phyloP scores from a whole-genome alignment of 2,113 vertebrate species.

The Semnopithecus entellus region DNA sequence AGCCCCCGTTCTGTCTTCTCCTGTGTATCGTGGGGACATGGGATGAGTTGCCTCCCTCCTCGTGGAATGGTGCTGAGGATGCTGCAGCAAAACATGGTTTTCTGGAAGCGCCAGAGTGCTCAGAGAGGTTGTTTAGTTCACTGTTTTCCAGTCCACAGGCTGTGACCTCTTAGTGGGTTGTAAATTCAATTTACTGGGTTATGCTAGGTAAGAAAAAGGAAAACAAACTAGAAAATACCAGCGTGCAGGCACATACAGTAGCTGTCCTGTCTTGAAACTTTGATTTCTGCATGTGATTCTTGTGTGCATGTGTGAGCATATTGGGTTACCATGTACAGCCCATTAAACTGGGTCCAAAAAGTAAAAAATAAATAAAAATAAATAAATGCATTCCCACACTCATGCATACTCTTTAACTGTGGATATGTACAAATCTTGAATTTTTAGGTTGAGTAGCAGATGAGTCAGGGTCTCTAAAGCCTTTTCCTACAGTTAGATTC shows the following conservation, averaged over 20 bases:
- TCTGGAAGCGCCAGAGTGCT: background rate
- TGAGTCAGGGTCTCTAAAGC: background rate
- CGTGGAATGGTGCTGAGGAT: background rate
- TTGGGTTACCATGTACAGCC: background rate
- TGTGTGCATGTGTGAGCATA: rapidly evolving
- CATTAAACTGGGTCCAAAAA: background rate
- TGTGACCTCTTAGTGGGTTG: background rate
- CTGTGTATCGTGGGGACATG: background rate
- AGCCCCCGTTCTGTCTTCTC: background rate
- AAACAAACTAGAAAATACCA: background rate
- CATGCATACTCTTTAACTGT: background rate
- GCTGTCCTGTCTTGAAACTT: background rate
- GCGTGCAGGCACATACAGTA: rapidly evolving
- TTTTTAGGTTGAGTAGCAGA: background rate
- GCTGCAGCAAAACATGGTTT: too few relatives aligned
- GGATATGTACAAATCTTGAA: background rate
- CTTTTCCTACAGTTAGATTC: background rate
- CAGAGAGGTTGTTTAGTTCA: background rate
- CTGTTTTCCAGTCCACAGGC: background rate
- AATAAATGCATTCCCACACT: background rate
- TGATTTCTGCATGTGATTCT: background rate
- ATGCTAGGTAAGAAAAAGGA: background rate
- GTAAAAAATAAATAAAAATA: background rate
- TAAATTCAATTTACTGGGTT: background rate
- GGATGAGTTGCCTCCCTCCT: background rate